These are phyloP conservation scores for Hydrocynus forskahlii DNA, from an alignment of 2,797 vertebrate species.

Conservation along the genomic window DNA sequence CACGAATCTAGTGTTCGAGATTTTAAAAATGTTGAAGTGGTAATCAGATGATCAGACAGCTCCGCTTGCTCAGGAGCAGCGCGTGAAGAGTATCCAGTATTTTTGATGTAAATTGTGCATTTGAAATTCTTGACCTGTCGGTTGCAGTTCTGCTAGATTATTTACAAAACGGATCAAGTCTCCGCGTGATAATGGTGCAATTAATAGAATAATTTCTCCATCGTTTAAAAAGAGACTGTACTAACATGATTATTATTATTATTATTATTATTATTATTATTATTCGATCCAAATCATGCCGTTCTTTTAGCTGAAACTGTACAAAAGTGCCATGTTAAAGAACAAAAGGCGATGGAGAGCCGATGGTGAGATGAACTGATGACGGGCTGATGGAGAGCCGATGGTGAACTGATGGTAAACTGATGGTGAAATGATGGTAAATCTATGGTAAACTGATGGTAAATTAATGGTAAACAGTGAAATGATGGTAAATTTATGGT, in stretches of 20 bases:
- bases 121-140: conserved; percentile 49
- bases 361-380: neutral
- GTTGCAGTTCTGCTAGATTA: conserved; percentile 51
- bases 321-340: conserved; percentile 76
- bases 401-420: neutral
- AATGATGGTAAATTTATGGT: no score
- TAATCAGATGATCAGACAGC: conserved; percentile 40
- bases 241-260: conserved; percentile 50
- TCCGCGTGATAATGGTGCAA: conserved; percentile 56
- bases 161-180: conserved; percentile 49
- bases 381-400: neutral
- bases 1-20: conserved; percentile 50
- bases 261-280: conserved; percentile 25
- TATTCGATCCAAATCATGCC: conserved; percentile 21
- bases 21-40: conserved; percentile 6
- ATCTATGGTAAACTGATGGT: no score
- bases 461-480: no score
- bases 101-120: conserved; percentile 55
- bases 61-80: conserved; percentile 14
- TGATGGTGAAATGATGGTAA: no score
- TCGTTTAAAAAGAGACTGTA: conserved; percentile 50
- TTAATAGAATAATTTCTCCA: conserved; percentile 37
- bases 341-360: conserved; percentile 61
- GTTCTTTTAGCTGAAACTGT: conserved; percentile 49
- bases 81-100: conserved; percentile 55